Base-by-base conservation (phyloP, 2,888 invertebrate genomes). In the Icerya purchasi region DNA sequence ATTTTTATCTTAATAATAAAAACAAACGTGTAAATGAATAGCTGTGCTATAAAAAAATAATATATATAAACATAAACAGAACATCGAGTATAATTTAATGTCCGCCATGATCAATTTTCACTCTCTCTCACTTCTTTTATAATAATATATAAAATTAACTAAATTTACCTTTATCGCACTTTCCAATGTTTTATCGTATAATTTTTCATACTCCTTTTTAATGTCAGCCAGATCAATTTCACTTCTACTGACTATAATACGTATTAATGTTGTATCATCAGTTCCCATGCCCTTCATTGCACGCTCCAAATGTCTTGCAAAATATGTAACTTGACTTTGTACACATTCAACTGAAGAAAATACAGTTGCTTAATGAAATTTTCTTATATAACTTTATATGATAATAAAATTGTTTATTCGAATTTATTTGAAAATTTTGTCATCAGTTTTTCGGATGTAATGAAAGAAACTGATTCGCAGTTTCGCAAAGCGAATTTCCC, bases 281-380 rank as follows among this genome's bases (percentile, higher is more conserved):
- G 77, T 77, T 53, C 77, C 77, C 58, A 72, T 66, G 22, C 77
- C 77, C 68, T 72, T 70, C 74, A 77, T 74, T 54, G 73, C 69
- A 36, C 72, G 68, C 65, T 76, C 70, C 24, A 77, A 68, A 21
- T 73, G 67, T 66, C 74, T 72, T 10, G 77, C 76, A 67, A 75
- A 77, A 67, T 70, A 77, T 1, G 79, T 78, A 1, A 80, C 72
- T 3, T 79, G 76, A 65, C 76, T 78, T 68, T 81, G 78, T 49
- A 81, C 82, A 70, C 81, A 81, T 69, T 83, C 82, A 67, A 84
- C 84, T 84, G 72, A n/a, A n/a, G n/a, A n/a, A n/a, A n/a, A n/a
- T n/a, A n/a, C n/a, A n/a, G n/a, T n/a, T n/a, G n/a, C n/a, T n/a
- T n/a, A n/a, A n/a, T n/a, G n/a, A n/a, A n/a, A n/a, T n/a, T n/a